phyloP scores from a whole-genome alignment of 2,888 invertebrate genomes.

The Girardia tigrina region DNA sequence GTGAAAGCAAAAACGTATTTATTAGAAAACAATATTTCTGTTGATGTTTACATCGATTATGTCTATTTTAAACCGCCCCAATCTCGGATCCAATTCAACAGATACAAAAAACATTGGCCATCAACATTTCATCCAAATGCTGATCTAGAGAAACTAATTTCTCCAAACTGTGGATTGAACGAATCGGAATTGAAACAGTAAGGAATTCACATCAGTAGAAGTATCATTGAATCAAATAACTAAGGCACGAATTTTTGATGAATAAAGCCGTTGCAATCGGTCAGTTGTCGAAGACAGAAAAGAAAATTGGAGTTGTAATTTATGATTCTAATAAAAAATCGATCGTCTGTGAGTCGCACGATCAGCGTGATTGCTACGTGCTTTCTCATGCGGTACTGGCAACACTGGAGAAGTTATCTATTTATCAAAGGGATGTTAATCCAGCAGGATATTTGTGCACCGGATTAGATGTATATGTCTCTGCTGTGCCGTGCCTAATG shows the following conservation, averaged over 20 bases:
- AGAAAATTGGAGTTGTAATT: conserved; percentile 55
- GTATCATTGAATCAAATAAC: not conserved
- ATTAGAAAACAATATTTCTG: not conserved
- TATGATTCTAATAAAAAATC: conserved; percentile 56
- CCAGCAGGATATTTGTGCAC: conserved; percentile 51
- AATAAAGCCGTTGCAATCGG: not conserved
- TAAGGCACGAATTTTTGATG: not conserved
- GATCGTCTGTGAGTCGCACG: not conserved
- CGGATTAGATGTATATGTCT: conserved; percentile 67
- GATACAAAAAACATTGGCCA: conserved; percentile 43
- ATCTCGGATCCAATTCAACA: conserved; percentile 44
- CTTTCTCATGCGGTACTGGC: conserved; percentile 76
- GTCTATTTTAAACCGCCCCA: conserved; percentile 39
- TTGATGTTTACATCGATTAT: not conserved
- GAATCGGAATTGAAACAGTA: not conserved
- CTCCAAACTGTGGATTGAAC: not conserved
- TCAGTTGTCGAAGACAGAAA: not conserved
- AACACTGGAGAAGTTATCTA: conserved; percentile 70
- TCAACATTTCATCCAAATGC: conserved; percentile 48
- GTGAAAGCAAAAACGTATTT: not conserved
- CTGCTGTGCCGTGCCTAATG: conserved; percentile 78
- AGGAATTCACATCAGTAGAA: not conserved
- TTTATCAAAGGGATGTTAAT: conserved; percentile 63
- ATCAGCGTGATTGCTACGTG: conserved; percentile 54
- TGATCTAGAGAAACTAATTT: conserved; percentile 35